Base-by-base conservation (phyloP, 2,888 invertebrate genomes). In the Drosophila affinis region DNA sequence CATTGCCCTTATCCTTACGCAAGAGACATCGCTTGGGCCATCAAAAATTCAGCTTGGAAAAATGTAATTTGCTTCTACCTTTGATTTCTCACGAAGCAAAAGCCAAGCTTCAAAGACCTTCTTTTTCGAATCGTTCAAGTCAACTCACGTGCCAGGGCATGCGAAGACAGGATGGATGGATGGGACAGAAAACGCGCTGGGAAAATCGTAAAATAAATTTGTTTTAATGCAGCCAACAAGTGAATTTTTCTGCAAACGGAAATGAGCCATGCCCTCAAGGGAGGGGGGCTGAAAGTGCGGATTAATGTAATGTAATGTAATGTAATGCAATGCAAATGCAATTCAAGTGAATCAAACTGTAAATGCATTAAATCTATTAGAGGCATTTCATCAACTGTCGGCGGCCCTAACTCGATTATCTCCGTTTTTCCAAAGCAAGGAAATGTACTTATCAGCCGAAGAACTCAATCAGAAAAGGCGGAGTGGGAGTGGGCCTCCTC, bases 161-260 rank as follows among this genome's bases (percentile, higher is more conserved):
- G 39, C 39, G 7, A 57, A 57, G 12, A 21, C 21, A 21, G 21
- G 21, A 21, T 21, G 21, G 21, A 21, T 21, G 21, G 21, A 44
- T 48, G 51, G 32, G 72, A 60, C 53, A 52, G 51, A 72, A 74
- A 67, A 52, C 48, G 29, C 39, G 32, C 46, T 29, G 24, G 7
- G 12, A 62, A 51, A 56, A 46, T 48, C 21, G 39, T 49, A 64
- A 64, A 57, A 51, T 58, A 63, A 54, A 54, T 67, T 73, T 48
- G 39, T 58, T 55, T 52, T 53, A 63, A 49, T 65, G 59, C 54
- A 69, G 67, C 68, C 85, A 75, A 81, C 77, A 79, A 79, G 67
- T 72, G 39, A 48, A 29, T 56, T 58, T 21, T 55, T 47, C 39
- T 52, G 60, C 51, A 29, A 72, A 54, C 55, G 80, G 68, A 79